These are phyloP conservation scores for Aplysina aerophoba DNA, from an alignment of 37 sponge, comb jelly and placozoan genomes.

Conservation along the genomic window DNA sequence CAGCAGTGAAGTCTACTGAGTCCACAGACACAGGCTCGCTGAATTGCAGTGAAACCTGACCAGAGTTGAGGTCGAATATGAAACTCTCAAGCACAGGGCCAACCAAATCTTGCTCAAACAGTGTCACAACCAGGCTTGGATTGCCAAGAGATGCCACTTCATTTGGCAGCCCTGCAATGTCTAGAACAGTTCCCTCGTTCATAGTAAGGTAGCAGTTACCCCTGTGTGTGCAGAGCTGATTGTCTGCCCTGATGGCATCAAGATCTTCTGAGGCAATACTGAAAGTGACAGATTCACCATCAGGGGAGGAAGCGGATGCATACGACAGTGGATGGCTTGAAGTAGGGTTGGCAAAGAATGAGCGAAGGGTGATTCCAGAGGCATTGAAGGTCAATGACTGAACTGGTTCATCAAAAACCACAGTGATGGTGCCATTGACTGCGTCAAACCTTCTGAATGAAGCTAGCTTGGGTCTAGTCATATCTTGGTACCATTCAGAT, in stretches of 20 bases:
- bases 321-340: constrained; percentile 35
- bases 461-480: constrained; percentile 50
- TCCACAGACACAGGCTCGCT: constrained; percentile 73
- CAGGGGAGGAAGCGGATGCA: constrained; percentile 31
- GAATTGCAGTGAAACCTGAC: constrained; percentile 70
- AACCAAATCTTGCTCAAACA: constrained; percentile 52
- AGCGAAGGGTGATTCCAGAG: constrained; percentile 55
- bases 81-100: constrained; percentile 61
- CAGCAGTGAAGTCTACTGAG: constrained; percentile 53
- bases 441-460: constrained; percentile 67
- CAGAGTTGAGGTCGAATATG: constrained; percentile 74
- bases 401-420: constrained; percentile 82
- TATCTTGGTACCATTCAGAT: constrained; percentile 51
- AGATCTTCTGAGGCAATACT: constrained; percentile 64
- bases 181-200: constrained; percentile 47
- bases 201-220: constrained; percentile 81
- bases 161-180: constrained; percentile 69
- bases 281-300: constrained; percentile 60
- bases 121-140: constrained; percentile 61
- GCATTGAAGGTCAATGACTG: constrained; percentile 55
- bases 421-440: constrained; percentile 60
- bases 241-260: constrained; percentile 53
- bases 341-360: constrained; percentile 61
- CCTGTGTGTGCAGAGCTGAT: constrained; percentile 67
- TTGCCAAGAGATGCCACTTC: constrained; percentile 25